Conservation (phyloP, 2,113 vertebrate genomes). For the Psittacara wagleri region DNA sequence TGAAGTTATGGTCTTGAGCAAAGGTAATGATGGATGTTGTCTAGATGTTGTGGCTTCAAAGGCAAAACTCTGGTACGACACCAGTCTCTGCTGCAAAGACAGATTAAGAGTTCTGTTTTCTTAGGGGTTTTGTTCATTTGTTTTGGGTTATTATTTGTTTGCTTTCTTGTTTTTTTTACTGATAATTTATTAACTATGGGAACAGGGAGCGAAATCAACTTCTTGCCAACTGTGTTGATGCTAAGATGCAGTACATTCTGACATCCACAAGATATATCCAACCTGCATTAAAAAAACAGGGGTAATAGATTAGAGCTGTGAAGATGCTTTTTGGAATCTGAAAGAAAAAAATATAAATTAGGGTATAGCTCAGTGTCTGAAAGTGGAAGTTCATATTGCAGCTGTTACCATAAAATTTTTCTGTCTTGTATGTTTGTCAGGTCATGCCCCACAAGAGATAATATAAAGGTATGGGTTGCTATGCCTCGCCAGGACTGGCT, state of each 20-base stretch:
- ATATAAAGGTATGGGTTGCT: neutral
- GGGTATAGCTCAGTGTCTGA: neutral
- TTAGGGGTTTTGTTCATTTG: neutral
- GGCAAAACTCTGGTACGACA: neutral
- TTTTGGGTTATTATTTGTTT: neutral
- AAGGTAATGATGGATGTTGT: neutral
- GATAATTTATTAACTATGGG: neutral
- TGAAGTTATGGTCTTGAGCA: neutral
- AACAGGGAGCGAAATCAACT: accelerated
- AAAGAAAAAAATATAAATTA: neutral
- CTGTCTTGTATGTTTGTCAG: neutral
- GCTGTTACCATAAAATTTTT: neutral
- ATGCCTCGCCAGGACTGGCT: neutral
- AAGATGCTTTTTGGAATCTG: neutral
- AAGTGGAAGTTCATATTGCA: neutral
- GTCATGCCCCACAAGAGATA: neutral
- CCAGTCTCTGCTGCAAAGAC: neutral
- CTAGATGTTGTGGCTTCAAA: neutral
- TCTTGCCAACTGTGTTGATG: neutral
- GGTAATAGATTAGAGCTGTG: neutral
- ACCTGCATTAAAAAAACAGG: accelerated
- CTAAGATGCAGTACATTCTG: neutral
- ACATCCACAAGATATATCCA: neutral
- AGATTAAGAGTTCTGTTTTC: neutral
- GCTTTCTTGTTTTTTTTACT: neutral